Conservation (phyloP, 2,113 vertebrate species). For the Rynchops niger region DNA sequence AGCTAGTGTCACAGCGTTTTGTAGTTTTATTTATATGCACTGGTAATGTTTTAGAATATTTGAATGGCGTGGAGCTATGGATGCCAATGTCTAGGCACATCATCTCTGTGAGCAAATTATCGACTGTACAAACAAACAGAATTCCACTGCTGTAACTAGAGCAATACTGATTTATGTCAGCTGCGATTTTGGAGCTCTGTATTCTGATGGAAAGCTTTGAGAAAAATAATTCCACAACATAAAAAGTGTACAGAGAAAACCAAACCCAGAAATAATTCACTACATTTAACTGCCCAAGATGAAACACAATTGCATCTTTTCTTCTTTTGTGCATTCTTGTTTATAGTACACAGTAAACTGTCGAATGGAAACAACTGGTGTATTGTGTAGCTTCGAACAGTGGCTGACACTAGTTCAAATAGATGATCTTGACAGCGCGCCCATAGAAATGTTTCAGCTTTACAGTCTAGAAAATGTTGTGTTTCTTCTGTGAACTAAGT, state of each 20-base stretch:
- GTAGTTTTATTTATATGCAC: not conserved
- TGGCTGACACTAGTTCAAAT: conserved; percentile 26
- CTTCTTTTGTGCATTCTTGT: conserved; percentile 35
- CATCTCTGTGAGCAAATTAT: not conserved
- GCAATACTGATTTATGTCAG: not conserved
- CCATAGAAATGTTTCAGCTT: conserved; percentile 16
- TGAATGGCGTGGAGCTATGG: not conserved
- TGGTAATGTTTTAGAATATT: not conserved
- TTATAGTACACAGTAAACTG: conserved; percentile 9
- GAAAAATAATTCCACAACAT: not conserved
- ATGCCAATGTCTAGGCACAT: not conserved
- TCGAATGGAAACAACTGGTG: not conserved
- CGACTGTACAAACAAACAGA: conserved; percentile 2
- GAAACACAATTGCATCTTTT: conserved; percentile 14
- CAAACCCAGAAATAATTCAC: not conserved
- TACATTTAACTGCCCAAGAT: conserved; percentile 27
- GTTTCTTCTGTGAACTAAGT: not conserved
- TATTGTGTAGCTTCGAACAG: conserved; percentile 36
- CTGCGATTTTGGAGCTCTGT: not conserved
- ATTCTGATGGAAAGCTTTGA: not conserved
- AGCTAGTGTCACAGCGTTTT: not conserved
- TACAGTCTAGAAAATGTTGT: not conserved
- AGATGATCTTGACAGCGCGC: conserved; percentile 41
- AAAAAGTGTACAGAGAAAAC: not conserved
- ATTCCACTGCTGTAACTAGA: not conserved